Base-by-base conservation (phyloP, 1,140 invertebrate species). In the Gerris buenoi region DNA sequence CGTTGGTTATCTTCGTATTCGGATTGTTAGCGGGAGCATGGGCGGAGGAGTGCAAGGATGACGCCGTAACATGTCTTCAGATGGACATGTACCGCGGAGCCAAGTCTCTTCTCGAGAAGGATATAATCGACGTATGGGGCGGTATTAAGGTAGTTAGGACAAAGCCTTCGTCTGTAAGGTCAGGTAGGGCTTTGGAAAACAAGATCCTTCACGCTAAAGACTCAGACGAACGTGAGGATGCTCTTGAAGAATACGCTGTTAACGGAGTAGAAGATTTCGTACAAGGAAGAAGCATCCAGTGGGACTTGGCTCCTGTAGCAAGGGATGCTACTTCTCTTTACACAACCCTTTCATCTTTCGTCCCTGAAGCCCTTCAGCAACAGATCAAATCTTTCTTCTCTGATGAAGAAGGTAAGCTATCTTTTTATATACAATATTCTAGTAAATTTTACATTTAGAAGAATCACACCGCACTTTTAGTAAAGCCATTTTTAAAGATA, bases 21-120 rank as follows among this genome's bases (percentile, higher is more conserved):
- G n/a, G 57, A 65, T 33, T 71, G 25, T 68, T 75, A 61, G 74
- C 69, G 27, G 60, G 74, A 22, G 73, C 71, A 29, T 71, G 68
- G 13, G 77, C 70, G 26, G 72, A 70, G 27, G 79, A 83, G 67
- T 75, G 86, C 26, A 76, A 80, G 68, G 78, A 83, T 71, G 84
- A 86, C 77, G 85, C 84, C 66, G 85, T 86, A 66, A 82, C 82
- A 64, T 86, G 85, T 76, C 75, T 86, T 63, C 85, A 86, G 74
- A 79, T 82, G 70, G 78, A 81, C 73, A 73, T 85, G 59, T 86
- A 80, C 77, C 77, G 83, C 27, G 80, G 79, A 70, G 81, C 82
- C 2, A 82, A 80, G 71, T 80, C 81, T n/a, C 81, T 86, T 73
- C 85, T 86, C 72, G 79, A 80, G 28, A 81, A 80, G 72, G 82